Percentiles rank a stretch among this genome's conserved stretches.
phyloP scores from a whole-genome alignment of 2,113 vertebrate genomes.

The Anolis carolinensis region DNA sequence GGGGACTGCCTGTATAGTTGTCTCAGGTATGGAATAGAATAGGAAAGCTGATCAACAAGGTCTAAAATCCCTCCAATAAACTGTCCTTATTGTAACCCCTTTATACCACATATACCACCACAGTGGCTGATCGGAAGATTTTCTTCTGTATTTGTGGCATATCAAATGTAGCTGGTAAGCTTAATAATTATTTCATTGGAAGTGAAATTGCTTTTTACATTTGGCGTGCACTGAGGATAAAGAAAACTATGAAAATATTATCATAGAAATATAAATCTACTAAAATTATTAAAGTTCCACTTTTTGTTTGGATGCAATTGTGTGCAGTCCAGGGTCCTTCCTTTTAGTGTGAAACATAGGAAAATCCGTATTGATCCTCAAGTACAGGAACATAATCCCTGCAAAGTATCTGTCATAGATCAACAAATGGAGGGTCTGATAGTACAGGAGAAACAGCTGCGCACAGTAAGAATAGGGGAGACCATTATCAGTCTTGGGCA shows the following conservation, averaged over 20 bases:
- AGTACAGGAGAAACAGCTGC: background rate
- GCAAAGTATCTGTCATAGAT: background rate
- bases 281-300: background rate
- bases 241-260: background rate
- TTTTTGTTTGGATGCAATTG: background rate
- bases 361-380: background rate
- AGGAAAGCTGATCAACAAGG: background rate
- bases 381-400: background rate
- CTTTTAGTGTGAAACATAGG: no score
- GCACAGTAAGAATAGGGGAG: background rate
- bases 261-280: background rate
- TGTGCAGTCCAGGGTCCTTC: no score
- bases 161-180: background rate
- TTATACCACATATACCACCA: background rate
- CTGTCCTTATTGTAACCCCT: background rate
- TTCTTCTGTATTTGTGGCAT: background rate
- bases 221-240: background rate
- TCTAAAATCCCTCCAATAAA: background rate
- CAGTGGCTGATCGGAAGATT: background rate
- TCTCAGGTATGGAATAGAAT: background rate
- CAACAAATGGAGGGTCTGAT: no score
- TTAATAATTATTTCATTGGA: constrained; percentile 12
- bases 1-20: no score
- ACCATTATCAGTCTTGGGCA: background rate
- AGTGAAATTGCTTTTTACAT: background rate